Evolutionary conservation across 2,113 vertebrate genomes (phyloP).

Genomic region (Melanocharis versteri): DNA sequence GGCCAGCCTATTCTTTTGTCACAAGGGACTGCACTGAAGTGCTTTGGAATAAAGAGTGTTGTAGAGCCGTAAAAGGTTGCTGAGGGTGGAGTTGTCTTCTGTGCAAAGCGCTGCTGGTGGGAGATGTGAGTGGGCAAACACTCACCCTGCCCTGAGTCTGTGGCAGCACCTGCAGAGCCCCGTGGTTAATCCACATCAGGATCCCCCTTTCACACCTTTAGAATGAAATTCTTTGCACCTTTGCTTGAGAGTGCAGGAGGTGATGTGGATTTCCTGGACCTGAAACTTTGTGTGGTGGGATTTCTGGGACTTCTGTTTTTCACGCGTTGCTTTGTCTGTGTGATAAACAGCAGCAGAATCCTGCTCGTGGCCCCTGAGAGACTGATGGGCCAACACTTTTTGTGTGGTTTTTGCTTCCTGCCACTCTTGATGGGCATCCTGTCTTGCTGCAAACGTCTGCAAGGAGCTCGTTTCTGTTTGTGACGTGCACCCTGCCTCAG

Average conservation of each 20-base stretch:
- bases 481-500: not conserved
- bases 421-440: not conserved
- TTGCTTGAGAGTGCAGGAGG: not conserved
- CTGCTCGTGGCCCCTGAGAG: not conserved
- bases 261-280: not conserved
- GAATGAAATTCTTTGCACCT: accelerated
- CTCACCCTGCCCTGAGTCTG: not conserved
- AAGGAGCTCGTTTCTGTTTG: not conserved
- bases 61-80: not conserved
- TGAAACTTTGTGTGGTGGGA: not conserved
- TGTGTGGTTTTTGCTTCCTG: not conserved
- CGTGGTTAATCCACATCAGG: not conserved
- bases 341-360: not conserved
- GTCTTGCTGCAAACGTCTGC: not conserved
- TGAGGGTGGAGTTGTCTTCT: not conserved
- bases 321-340: not conserved
- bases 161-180: not conserved
- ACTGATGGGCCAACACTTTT: not conserved
- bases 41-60: not conserved
- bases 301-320: not conserved
- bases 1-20: not conserved
- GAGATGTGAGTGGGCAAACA: not conserved
- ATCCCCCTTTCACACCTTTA: not conserved
- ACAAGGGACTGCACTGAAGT: not conserved
- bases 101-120: not conserved